Evolutionary conservation across 2,113 vertebrate genomes (phyloP).

Genomic region (Microtus oregoni): DNA sequence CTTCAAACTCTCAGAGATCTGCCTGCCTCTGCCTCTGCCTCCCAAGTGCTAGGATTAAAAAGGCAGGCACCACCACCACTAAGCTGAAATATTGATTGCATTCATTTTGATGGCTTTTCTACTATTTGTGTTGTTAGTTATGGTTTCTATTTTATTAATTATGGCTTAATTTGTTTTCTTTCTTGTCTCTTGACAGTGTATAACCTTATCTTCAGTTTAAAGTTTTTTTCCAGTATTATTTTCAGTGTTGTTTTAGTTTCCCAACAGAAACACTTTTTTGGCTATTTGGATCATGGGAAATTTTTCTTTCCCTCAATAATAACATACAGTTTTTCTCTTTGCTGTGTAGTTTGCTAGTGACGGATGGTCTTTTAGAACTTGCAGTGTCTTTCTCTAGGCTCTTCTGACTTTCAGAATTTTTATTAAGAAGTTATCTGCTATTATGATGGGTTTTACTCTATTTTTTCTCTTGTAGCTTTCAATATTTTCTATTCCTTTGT

Average conservation of each 20-base stretch:
- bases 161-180: not conserved
- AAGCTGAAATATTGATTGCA: not conserved
- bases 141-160: not conserved
- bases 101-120: not conserved
- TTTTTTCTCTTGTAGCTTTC: not conserved
- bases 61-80: too few relatives aligned
- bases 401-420: not conserved
- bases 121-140: not conserved
- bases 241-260: not conserved
- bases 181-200: not conserved
- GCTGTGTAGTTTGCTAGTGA: not conserved
- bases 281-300: not conserved
- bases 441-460: not conserved
- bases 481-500: not conserved
- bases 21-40: too few relatives aligned
- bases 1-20: too few relatives aligned
- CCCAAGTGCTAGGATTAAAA: too few relatives aligned
- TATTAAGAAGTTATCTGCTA: not conserved
- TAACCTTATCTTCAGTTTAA: not conserved
- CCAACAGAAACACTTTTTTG: not conserved
- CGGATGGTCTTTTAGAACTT: not conserved
- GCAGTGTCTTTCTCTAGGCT: not conserved
- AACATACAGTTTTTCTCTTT: not conserved
- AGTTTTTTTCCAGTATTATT: not conserved
- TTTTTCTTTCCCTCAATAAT: not conserved